phyloP scores from a whole-genome alignment of 2,113 vertebrate genomes.

The Prinia subflava region DNA sequence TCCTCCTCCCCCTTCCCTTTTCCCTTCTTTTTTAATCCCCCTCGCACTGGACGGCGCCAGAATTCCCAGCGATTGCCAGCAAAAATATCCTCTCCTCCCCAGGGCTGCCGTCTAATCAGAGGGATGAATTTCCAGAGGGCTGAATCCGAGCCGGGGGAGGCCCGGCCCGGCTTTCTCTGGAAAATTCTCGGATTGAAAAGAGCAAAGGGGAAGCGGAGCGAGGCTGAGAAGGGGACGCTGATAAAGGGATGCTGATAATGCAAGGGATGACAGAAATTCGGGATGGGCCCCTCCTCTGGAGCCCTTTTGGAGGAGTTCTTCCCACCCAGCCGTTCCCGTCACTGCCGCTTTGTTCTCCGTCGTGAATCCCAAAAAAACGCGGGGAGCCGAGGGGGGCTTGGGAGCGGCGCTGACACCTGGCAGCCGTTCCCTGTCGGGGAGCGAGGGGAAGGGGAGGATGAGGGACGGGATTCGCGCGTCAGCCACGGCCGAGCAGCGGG shows the following conservation, averaged over 20 bases:
- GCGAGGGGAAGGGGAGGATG: neutral
- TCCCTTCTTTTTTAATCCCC: neutral
- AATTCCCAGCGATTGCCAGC: neutral
- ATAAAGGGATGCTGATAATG: neutral
- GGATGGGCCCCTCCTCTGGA: neutral
- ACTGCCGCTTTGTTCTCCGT: neutral
- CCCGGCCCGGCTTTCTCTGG: neutral
- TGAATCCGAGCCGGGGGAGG: slow-evolving; percentile 28
- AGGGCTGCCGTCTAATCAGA: slow-evolving; percentile 51
- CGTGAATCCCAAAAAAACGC: neutral
- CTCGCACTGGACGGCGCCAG: neutral
- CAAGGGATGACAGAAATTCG: neutral
- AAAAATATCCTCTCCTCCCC: neutral
- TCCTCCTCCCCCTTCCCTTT: neutral
- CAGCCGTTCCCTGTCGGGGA: neutral
- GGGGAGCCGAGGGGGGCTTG: neutral
- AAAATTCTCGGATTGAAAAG: neutral
- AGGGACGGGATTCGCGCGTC: neutral
- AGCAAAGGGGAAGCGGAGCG: neutral
- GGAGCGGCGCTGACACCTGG: neutral
- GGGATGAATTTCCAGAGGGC: slow-evolving; percentile 36
- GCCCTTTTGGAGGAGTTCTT: neutral
- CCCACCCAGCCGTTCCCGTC: neutral
- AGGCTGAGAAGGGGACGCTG: neutral
- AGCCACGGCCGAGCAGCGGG: neutral